A percentile compares a stretch with the other conserved stretches of the same genome.
Conservation (phyloP, 2,113 vertebrate species). For the Bubo bubo region DNA sequence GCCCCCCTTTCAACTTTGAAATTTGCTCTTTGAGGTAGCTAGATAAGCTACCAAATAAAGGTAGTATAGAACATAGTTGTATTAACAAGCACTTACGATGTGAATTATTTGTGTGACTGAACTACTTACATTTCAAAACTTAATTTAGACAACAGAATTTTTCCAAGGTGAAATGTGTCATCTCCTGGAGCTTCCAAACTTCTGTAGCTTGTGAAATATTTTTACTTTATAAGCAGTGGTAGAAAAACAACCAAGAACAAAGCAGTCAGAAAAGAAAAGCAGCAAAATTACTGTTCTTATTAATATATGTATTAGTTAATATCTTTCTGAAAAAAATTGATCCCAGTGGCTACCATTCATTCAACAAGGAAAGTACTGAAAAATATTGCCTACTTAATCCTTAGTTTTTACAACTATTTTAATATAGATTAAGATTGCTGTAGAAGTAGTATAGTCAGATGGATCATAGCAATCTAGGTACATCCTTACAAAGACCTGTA, state of each 20-base stretch:
- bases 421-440: neutral
- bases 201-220: neutral
- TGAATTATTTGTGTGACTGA: neutral
- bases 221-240: neutral
- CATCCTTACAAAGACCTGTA: neutral
- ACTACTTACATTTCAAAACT: neutral
- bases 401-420: neutral
- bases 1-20: neutral
- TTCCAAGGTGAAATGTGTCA: neutral
- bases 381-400: neutral
- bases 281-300: neutral
- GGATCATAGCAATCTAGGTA: neutral
- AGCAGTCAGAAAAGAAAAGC: neutral
- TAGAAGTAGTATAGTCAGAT: neutral
- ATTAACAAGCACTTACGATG: neutral
- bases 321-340: neutral
- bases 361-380: neutral
- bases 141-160: neutral
- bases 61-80: neutral
- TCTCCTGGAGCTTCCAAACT: neutral
- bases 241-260: neutral
- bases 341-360: neutral
- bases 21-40: neutral
- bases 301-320: neutral
- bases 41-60: neutral